Percentiles rank a stretch among this genome's conserved stretches.
Evolutionary conservation across 2,113 vertebrate species (phyloP).

Genomic region (Dicrurus megarhynchus): DNA sequence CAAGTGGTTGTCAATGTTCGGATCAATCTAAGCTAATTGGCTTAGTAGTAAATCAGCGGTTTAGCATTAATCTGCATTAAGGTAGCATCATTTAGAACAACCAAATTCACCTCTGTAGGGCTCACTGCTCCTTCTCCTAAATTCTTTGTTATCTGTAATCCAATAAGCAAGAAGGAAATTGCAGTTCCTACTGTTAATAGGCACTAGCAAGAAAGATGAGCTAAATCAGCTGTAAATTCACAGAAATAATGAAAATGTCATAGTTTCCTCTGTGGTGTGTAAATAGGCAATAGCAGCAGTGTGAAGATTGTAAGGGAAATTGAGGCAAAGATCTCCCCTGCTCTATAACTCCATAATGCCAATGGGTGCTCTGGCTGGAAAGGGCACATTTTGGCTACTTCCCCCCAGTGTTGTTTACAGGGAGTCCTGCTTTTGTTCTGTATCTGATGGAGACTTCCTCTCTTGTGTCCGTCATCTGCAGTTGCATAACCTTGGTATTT

Average conservation of each 20-base stretch:
- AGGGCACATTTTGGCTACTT: background rate
- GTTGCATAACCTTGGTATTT: background rate
- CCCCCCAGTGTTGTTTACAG: background rate
- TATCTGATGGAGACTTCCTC: slow-evolving; percentile 35
- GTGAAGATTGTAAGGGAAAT: background rate
- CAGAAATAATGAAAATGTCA: background rate
- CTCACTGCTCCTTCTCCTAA: background rate
- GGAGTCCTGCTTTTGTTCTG: slow-evolving; percentile 25
- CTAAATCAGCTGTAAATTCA: background rate
- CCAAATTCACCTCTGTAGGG: background rate
- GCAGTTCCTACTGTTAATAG: background rate
- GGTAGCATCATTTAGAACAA: background rate
- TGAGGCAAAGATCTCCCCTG: background rate
- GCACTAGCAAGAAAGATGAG: background rate
- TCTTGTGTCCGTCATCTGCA: background rate
- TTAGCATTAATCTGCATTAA: slow-evolving; percentile 48
- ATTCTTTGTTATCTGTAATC: background rate
- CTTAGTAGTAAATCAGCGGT: slow-evolving; percentile 24
- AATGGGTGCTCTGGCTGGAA: background rate
- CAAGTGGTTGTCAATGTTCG: background rate
- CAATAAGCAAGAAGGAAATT: background rate
- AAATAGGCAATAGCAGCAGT: background rate
- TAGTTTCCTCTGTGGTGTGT: background rate
- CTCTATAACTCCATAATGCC: background rate
- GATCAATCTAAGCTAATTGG: slow-evolving; percentile 20